phyloP scores from a whole-genome alignment of 2,888 invertebrate genomes.

The Drosophila tripunctata region DNA sequence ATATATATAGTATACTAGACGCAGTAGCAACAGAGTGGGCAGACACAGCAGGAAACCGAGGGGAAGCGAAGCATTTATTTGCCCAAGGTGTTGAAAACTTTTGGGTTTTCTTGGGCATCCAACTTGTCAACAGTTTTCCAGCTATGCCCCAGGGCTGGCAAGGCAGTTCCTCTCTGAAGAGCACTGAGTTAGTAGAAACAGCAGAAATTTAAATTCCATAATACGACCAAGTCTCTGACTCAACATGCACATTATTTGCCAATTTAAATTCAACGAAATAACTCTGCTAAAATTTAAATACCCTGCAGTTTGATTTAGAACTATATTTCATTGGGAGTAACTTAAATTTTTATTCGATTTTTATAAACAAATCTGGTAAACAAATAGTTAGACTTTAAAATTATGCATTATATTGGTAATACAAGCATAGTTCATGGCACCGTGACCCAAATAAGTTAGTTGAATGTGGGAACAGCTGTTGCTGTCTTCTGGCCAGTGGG shows the following conservation, averaged over 20 bases:
- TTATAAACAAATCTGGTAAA: conserved; percentile 16
- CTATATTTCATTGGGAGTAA: conserved; percentile 7
- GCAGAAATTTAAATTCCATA: neutral
- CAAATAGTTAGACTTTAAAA: neutral
- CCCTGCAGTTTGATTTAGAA: too few relatives aligned
- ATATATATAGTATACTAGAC: conserved; percentile 1
- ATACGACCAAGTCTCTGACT: neutral
- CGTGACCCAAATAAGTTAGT: conserved; percentile 57
- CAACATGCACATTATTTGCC: neutral
- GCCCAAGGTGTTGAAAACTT: conserved; percentile 71
- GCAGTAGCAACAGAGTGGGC: conserved; percentile 17
- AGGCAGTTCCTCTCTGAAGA: conserved; percentile 5
- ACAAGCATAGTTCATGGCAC: conserved; percentile 25
- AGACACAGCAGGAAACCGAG: conserved; percentile 6
- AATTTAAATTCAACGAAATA: neutral
- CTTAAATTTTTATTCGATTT: conserved; percentile 5
- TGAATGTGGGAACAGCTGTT: conserved; percentile 43
- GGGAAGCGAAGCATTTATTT: conserved; percentile 64
- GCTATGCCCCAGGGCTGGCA: neutral
- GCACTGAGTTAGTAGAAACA: neutral
- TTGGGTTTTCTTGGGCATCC: conserved; percentile 17
- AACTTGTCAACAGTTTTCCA: conserved; percentile 51
- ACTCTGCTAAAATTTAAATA: too few relatives aligned
- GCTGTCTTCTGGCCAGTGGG: neutral
- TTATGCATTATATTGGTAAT: neutral